Conservation (phyloP, 2,797 vertebrate species). For the Hoplostethus atlanticus region DNA sequence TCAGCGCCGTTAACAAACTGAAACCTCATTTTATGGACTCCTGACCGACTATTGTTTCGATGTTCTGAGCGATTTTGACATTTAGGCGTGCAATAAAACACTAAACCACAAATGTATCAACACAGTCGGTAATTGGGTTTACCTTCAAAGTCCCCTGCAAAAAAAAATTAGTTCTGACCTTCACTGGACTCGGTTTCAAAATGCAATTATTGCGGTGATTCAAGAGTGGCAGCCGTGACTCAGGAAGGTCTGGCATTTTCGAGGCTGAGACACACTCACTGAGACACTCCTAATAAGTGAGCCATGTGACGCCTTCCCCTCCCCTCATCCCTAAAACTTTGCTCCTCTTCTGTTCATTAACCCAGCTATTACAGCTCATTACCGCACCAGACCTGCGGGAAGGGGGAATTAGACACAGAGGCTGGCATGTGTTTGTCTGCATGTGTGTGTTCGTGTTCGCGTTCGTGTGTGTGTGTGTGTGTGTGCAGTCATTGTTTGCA, state of each 20-base stretch:
- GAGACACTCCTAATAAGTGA: constrained; percentile 58
- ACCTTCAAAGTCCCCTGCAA: constrained; percentile 43
- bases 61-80: constrained; percentile 50
- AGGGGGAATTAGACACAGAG: constrained; percentile 24
- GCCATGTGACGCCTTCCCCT: constrained; percentile 40
- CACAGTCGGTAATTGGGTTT: constrained; percentile 58
- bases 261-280: neutral
- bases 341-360: constrained; percentile 72
- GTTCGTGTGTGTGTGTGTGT: constrained; percentile 18
- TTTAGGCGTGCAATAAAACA: constrained; percentile 42
- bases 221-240: constrained; percentile 62
- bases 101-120: constrained; percentile 34
- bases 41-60: constrained; percentile 15
- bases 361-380: constrained; percentile 70
- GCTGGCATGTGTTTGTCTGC: neutral
- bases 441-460: constrained; percentile 9
- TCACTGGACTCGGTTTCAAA: constrained; percentile 43
- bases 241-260: constrained; percentile 51
- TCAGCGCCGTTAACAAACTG: neutral
- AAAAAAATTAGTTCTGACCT: constrained; percentile 55
- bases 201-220: constrained; percentile 52
- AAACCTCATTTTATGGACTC: constrained; percentile 17
- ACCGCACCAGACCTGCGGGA: constrained; percentile 52
- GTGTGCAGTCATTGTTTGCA: constrained; percentile 34
- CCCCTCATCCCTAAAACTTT: constrained; percentile 51